Evolutionary conservation across 2,888 invertebrate species (phyloP).

Genomic region (Trissonchulus sp.): DNA sequence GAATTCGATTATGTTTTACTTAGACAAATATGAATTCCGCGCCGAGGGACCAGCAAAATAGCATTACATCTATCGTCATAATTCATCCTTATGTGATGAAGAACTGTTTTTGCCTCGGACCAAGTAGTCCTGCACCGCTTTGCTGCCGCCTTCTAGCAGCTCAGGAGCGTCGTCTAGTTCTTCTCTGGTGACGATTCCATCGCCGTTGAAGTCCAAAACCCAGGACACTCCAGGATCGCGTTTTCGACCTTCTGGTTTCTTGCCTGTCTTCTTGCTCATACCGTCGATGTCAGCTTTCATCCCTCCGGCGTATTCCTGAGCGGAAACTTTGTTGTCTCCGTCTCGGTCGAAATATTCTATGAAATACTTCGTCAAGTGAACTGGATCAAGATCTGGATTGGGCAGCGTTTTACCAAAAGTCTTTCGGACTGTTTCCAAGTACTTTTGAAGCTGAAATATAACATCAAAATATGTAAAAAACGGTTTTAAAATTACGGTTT

Average conservation of each 20-base stretch:
- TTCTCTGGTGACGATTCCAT: slow-evolving; percentile 45
- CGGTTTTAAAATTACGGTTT: too few relatives aligned
- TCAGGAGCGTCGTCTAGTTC: slow-evolving; percentile 38
- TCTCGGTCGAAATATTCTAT: slow-evolving; percentile 49
- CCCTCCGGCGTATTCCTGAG: slow-evolving; percentile 2
- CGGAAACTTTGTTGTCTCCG: slow-evolving; percentile 39
- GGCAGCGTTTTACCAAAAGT: slow-evolving; percentile 49
- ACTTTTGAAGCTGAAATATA: slow-evolving; percentile 39
- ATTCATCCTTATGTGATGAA: slow-evolving; percentile 16
- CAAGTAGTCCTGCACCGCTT: background rate
- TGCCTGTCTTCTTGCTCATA: background rate
- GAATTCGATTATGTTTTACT: too few relatives aligned
- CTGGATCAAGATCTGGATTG: slow-evolving; percentile 48
- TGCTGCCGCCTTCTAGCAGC: slow-evolving; percentile 3
- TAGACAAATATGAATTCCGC: too few relatives aligned
- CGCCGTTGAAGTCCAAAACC: slow-evolving; percentile 51
- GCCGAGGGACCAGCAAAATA: too few relatives aligned
- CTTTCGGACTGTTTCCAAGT: slow-evolving; percentile 42
- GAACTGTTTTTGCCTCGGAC: background rate
- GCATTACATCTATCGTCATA: background rate
- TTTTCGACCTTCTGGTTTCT: slow-evolving; percentile 39
- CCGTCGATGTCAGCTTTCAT: background rate
- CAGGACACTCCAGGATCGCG: slow-evolving; percentile 49
- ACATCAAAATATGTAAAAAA: too few relatives aligned
- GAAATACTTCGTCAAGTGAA: slow-evolving; percentile 45